Percentiles rank a stretch among this genome's conserved stretches.
phyloP scores from a whole-genome alignment of 2,888 invertebrate species.

The Choristoneura rosaceana region DNA sequence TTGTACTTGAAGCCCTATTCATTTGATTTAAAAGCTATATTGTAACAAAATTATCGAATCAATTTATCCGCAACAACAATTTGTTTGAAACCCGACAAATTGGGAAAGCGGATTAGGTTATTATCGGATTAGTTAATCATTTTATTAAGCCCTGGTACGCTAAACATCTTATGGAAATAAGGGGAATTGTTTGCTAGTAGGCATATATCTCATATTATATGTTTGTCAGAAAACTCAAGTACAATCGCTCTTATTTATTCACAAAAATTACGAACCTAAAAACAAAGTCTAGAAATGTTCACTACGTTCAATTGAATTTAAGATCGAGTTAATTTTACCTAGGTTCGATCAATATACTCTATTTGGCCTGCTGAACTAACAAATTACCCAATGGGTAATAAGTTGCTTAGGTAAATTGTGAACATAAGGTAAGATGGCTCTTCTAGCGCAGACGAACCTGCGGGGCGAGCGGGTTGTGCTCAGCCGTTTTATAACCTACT shows the following conservation, averaged over 20 bases:
- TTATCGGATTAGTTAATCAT: constrained; percentile 34
- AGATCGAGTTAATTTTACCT: no score
- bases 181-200: not conserved
- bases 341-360: no score
- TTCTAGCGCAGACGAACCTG: not conserved
- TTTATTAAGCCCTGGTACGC: constrained; percentile 22
- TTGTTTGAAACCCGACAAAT: constrained; percentile 37
- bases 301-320: no score
- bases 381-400: not conserved
- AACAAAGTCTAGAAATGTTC: no score
- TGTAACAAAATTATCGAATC: constrained; percentile 30
- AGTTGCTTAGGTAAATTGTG: not conserved
- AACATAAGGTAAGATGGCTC: not conserved
- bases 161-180: constrained; percentile 5
- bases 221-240: no score
- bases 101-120: constrained; percentile 38
- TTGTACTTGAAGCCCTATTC: constrained; percentile 18
- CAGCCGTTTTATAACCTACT: not conserved
- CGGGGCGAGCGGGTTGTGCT: constrained; percentile 2
- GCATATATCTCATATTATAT: not conserved
- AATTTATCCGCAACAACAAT: constrained; percentile 34
- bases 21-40: constrained; percentile 27
- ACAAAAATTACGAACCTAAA: no score
- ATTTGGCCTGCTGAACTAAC: not conserved
- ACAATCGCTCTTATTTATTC: not conserved